A percentile compares a stretch with the other conserved stretches of the same genome.
Evolutionary conservation across 1,140 invertebrate species (phyloP).

Genomic region (Copidosoma floridanum): DNA sequence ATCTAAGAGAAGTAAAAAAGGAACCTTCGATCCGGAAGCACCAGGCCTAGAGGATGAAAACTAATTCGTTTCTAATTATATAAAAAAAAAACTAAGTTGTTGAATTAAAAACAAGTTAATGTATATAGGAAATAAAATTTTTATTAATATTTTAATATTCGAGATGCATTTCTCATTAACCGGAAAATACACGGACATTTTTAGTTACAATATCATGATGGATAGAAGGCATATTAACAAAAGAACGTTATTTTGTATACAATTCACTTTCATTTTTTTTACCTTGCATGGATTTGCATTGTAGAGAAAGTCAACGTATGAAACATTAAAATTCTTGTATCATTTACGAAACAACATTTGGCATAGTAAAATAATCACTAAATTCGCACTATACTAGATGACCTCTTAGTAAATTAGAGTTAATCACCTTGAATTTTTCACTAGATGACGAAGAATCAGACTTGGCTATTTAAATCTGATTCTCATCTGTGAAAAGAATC

Average conservation of each 20-base stretch:
- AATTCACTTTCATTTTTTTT: constrained; percentile 4
- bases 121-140: constrained; percentile 16
- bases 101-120: not conserved
- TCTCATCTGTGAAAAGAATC: not conserved
- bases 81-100: not conserved
- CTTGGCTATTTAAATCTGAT: not conserved
- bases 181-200: constrained; percentile 2
- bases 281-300: not conserved
- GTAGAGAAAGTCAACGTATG: not conserved
- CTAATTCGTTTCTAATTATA: not conserved
- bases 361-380: not conserved
- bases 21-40: constrained; percentile 34
- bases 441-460: not conserved
- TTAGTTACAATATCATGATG: constrained; percentile 5
- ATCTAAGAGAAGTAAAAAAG: constrained; percentile 38
- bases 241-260: not conserved
- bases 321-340: constrained; percentile 1
- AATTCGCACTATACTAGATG: too few species aligned
- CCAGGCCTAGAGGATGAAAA: constrained; percentile 30
- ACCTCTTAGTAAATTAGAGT: too few species aligned
- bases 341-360: constrained; percentile 4
- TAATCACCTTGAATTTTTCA: too few species aligned
- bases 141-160: constrained; percentile 16
- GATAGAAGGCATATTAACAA: not conserved
- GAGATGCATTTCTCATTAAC: constrained; percentile 5